Conservation (phyloP, 2,113 vertebrate genomes). For the Chamaea fasciata region DNA sequence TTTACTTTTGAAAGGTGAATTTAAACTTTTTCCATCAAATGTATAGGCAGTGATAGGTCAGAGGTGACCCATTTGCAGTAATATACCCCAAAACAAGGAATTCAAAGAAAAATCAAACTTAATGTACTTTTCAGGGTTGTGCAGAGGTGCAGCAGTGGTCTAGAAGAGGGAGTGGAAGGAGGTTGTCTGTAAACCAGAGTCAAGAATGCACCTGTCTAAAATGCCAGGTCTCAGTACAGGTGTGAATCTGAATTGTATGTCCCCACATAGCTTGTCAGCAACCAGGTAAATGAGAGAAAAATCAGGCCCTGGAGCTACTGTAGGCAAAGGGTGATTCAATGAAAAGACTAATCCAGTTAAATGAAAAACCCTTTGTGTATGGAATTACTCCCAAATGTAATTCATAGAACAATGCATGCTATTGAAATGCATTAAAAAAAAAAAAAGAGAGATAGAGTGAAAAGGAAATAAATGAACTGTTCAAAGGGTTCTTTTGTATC, state of each 20-base stretch:
- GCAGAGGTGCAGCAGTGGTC: background rate
- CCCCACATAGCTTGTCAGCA: background rate
- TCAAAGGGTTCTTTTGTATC: slow-evolving; percentile 1
- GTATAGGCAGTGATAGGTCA: background rate
- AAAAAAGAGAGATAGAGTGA: background rate
- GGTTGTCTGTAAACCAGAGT: background rate
- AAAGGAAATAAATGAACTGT: background rate
- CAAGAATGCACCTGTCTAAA: background rate
- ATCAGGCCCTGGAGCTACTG: background rate
- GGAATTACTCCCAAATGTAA: background rate
- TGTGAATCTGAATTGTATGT: background rate
- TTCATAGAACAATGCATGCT: background rate
- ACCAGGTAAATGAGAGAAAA: background rate
- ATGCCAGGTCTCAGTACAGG: background rate
- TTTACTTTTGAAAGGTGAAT: background rate
- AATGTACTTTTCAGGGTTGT: background rate
- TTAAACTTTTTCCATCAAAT: background rate
- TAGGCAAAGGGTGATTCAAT: background rate
- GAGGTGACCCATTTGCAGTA: background rate
- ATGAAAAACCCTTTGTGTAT: background rate
- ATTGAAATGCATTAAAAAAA: background rate
- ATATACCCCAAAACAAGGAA: background rate
- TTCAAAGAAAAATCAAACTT: background rate
- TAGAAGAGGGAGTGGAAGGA: background rate
- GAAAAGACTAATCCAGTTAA: background rate